A percentile compares a stretch with the other conserved stretches of the same genome.
Conservation (phyloP, 2,113 vertebrate species). For the Carassius auratus region DNA sequence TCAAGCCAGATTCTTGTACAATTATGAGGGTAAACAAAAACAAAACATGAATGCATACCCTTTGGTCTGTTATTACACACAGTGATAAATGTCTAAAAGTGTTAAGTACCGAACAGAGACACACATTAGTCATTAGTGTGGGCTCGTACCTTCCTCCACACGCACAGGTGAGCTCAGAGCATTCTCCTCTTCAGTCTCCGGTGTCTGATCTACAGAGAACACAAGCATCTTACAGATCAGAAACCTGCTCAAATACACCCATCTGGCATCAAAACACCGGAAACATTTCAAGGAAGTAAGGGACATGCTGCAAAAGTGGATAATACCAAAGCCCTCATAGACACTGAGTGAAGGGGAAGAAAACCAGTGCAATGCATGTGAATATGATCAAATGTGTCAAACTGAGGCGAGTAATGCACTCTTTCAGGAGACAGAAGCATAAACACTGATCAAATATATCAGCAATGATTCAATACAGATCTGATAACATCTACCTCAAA, state of each 20-base stretch:
- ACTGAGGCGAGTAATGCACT: too few relatives aligned
- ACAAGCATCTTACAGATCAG: not conserved
- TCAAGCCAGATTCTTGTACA: not conserved
- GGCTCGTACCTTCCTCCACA: conserved; percentile 88
- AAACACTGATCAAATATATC: too few relatives aligned
- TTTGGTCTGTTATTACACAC: conserved; percentile 80
- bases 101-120: conserved; percentile 65
- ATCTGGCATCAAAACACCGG: not conserved
- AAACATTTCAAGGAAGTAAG: too few relatives aligned
- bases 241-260: not conserved
- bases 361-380: not conserved
- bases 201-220: conserved; percentile 65
- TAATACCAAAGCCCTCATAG: not conserved
- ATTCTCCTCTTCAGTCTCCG: conserved; percentile 76
- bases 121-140: conserved; percentile 43
- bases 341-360: not conserved
- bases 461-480: too few relatives aligned
- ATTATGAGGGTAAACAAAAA: not conserved
- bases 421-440: too few relatives aligned
- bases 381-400: not conserved
- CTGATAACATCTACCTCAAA: too few relatives aligned
- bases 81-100: conserved; percentile 64
- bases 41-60: conserved; percentile 48
- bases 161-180: conserved; percentile 83
- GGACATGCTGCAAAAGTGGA: not conserved